Evolutionary conservation across 2,113 vertebrate genomes (phyloP).

Genomic region (Sorex araneus): DNA sequence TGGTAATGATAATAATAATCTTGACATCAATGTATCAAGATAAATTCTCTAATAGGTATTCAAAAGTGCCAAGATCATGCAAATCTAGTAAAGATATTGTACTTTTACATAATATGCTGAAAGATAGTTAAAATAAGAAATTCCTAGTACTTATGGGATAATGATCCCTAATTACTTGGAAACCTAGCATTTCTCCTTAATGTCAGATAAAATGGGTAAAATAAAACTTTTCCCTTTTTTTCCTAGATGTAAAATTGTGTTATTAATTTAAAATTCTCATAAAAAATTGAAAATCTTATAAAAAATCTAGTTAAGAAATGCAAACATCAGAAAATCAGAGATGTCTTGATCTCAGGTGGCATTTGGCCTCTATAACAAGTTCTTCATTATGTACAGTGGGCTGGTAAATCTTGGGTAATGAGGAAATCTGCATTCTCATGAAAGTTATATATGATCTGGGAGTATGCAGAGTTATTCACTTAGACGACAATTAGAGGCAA

Average conservation of each 20-base stretch:
- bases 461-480: background rate
- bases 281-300: background rate
- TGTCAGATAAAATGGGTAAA: background rate
- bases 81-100: background rate
- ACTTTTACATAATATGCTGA: no score
- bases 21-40: background rate
- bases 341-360: no score
- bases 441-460: background rate
- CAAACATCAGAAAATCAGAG: background rate
- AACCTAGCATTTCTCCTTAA: background rate
- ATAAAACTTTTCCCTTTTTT: background rate
- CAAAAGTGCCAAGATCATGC: background rate
- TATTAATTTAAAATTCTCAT: slow-evolving; percentile 27
- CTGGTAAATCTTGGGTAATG: background rate
- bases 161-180: background rate
- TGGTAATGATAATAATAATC: background rate
- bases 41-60: background rate
- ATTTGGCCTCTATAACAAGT: no score
- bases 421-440: background rate
- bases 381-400: background rate
- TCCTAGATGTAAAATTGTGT: background rate
- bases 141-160: background rate
- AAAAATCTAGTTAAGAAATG: background rate
- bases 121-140: background rate
- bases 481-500: background rate